Evolutionary conservation across 2,797 vertebrate genomes (phyloP), one percentile per base, ranked within the genome.

Genomic region (Pipistrellus pygmaeus): DNA sequence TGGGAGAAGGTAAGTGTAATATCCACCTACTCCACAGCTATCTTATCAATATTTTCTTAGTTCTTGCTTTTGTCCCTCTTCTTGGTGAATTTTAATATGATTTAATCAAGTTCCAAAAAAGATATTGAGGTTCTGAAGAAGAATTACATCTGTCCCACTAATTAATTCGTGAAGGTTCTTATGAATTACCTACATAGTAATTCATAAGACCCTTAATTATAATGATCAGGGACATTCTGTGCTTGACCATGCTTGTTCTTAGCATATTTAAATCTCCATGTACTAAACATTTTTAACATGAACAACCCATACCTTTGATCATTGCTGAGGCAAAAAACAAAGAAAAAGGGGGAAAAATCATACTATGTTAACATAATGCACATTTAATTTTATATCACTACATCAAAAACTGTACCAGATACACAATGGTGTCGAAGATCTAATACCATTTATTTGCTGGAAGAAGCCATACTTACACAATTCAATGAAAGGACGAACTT

Each of bases 11-110:
- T 55, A 32, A 78, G 21, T 78, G n/a, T 35, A 25, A 35, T 23
- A 78, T 55, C 32, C 21, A 55, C 32, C 12, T 78, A 55, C 20
- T 55, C 21, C 12, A 25, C 51, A 8, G 13, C 48, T 13, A 55
- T 94, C 86, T 85, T 53, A 13, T 35, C 83, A 86, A 53, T 88
- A 64, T 85, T 78, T 66, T 89, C 60, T 89, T 83, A 35, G 14
- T 88, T 81, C 84, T 92, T 76, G 53, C 3, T 30, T 82, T 86
- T 86, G 78, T 75, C 14, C 15, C 23, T 94, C 25, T 44, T 91
- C 48, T 69, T 27, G 17, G 5, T 55, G 5, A 94, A 90, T 80
- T 78, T 89, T 73, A 57, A 77, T 35, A 83, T 78, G 17, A 68
- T 94, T 95, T 86, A 4, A 18, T 90, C 27, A 91, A 75, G 14